These are phyloP conservation scores for Chaetodon trifascialis DNA, from an alignment of 2,113 vertebrate genomes.

Conservation along the genomic window DNA sequence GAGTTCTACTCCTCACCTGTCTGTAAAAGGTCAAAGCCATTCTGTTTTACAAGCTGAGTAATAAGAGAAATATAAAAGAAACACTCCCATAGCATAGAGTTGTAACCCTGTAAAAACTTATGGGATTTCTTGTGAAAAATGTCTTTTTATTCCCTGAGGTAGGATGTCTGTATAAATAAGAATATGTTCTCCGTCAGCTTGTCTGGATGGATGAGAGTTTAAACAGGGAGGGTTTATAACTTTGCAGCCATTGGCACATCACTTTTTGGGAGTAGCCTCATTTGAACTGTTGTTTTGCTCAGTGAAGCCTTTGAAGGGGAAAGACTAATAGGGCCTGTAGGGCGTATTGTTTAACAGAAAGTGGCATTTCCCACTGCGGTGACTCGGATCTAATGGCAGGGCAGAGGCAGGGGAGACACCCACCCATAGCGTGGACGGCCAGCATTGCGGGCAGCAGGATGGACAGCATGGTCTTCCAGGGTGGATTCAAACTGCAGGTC, in stretches of 20 bases:
- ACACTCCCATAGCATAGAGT: slow-evolving; percentile 23
- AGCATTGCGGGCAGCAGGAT: slow-evolving; percentile 79
- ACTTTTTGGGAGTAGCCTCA: slow-evolving; percentile 51
- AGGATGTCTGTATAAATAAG: slow-evolving; percentile 30
- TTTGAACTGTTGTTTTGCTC: slow-evolving; percentile 54
- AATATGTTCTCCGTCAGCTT: slow-evolving; percentile 39
- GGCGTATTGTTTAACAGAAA: slow-evolving; percentile 60
- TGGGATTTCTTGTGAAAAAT: slow-evolving; percentile 16
- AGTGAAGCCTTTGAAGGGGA: slow-evolving; percentile 56
- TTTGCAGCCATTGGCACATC: slow-evolving; percentile 42
- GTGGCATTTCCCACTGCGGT: slow-evolving; percentile 50
- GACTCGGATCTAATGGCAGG: slow-evolving; percentile 55
- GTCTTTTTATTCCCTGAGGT: slow-evolving; percentile 20
- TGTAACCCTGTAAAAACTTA: slow-evolving; percentile 53
- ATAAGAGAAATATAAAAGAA: slow-evolving; percentile 30
- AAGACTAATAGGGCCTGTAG: slow-evolving; percentile 55
- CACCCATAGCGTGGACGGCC: slow-evolving; percentile 77
- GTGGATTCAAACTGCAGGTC: slow-evolving; percentile 53
- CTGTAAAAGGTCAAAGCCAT: slow-evolving; percentile 59
- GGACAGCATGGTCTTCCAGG: slow-evolving; percentile 73
- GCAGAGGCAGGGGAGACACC: slow-evolving; percentile 55
- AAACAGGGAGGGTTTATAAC: slow-evolving; percentile 43
- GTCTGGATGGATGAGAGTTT: slow-evolving; percentile 38
- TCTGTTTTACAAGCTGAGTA: slow-evolving; percentile 62
- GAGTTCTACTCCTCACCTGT: slow-evolving; percentile 33